phyloP scores from a whole-genome alignment of 2,888 invertebrate genomes.

The Ommatoiulus sabulosus region DNA sequence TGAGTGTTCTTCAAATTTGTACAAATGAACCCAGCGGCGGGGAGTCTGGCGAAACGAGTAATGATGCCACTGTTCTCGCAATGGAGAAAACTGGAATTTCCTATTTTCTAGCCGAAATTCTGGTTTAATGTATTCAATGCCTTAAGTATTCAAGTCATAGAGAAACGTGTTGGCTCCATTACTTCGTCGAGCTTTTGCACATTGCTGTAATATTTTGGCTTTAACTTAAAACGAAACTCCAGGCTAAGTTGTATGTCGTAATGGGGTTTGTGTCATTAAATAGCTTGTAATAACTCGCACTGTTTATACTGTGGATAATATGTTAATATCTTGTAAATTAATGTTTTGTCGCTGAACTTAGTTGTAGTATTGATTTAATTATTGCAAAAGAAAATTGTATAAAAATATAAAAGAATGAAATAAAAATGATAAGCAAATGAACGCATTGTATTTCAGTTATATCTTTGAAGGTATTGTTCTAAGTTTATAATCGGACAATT shows the following conservation, averaged over 20 bases:
- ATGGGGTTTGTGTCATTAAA: slow-evolving; percentile 11
- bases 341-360: slow-evolving; percentile 9
- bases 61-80: neutral
- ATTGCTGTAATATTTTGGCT: slow-evolving; percentile 44
- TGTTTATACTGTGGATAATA: slow-evolving; percentile 19
- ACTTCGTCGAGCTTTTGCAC: neutral
- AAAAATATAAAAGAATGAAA: slow-evolving; percentile 41
- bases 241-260: neutral
- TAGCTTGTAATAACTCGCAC: slow-evolving; percentile 30
- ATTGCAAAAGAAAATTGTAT: slow-evolving; percentile 37
- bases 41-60: neutral
- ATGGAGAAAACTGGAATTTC: neutral
- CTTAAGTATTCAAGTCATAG: slow-evolving; percentile 29
- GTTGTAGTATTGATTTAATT: slow-evolving; percentile 44
- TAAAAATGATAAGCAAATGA: slow-evolving; percentile 6
- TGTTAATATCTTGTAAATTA: slow-evolving; percentile 45
- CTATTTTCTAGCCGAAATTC: neutral
- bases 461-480: neutral
- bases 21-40: slow-evolving; percentile 10
- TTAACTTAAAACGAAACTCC: slow-evolving; percentile 14
- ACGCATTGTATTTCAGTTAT: neutral
- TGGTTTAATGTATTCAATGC: neutral
- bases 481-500: neutral
- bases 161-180: slow-evolving; percentile 6
- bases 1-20: slow-evolving; percentile 21